These are phyloP conservation scores for Anastrepha obliqua DNA, from an alignment of 1,140 invertebrate species.

Conservation along the genomic window DNA sequence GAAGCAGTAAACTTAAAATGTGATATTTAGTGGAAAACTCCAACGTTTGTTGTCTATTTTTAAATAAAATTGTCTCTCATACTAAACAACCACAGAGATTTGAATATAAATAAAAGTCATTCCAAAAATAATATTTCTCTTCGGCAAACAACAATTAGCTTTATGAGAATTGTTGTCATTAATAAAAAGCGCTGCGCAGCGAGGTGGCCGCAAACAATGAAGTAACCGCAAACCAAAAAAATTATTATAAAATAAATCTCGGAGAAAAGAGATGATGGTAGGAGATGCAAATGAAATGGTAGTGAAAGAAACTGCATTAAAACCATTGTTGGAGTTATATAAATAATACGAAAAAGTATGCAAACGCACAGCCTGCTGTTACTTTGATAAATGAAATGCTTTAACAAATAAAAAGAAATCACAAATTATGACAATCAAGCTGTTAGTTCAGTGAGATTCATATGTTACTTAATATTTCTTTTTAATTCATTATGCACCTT, in stretches of 20 bases:
- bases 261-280: not conserved
- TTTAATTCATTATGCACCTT: no score
- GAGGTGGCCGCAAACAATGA: not conserved
- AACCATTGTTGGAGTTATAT: not conserved
- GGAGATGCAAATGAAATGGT: not conserved
- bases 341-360: not conserved
- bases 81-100: no score
- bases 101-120: no score
- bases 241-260: not conserved
- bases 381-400: not conserved
- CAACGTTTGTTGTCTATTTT: no score
- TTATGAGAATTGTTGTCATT: conserved; percentile 5
- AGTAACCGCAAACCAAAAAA: not conserved
- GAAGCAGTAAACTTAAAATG: no score
- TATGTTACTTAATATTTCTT: not conserved
- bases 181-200: not conserved
- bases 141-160: no score
- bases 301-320: not conserved
- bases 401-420: not conserved
- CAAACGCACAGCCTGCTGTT: not conserved
- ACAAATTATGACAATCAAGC: not conserved
- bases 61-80: no score
- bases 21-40: no score
- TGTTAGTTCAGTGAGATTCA: not conserved
- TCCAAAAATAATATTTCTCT: no score